Evolutionary conservation across 1,140 invertebrate genomes (phyloP), one percentile per base, ranked within the genome.

Genomic region (Dufourea novaeangliae): DNA sequence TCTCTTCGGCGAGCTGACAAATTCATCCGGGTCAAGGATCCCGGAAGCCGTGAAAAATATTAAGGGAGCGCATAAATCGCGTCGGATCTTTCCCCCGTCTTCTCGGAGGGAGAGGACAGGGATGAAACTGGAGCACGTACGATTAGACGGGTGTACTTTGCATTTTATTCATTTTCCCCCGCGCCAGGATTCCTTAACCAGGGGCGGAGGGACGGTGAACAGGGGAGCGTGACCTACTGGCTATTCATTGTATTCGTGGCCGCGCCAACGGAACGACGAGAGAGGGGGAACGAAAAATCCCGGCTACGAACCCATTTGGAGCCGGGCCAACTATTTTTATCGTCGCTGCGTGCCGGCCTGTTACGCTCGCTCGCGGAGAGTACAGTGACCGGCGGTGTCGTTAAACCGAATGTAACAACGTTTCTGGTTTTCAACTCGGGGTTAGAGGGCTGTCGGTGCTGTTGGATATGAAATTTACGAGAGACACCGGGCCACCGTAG

Each of bases 281-380:
- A 29, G 56, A 20, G 5, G 34, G 57, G 7, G 61, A n/a, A n/a
- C 69, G 71, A 82, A 85, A 85, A 85, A 85, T 84, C 84, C 62
- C 52, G 27, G 71, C 66, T 75, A 71, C 67, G 54, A 79, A 69
- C 83, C 84, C 75, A 82, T 85, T 85, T 85, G 82, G 83, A 82
- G 46, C 56, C 27, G 17, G 62, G 68, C 79, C 84, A 85, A 81
- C 70, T 84, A 81, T 85, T 84, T 85, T 85, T 84, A 82, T 84
- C 74, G 61, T 2, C 41, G 71, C 83, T 80, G 82, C 82, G 72
- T 85, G 62, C 62, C 54, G 41, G 71, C 71, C 56, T 63, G 59
- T 77, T 71, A 83, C 82, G 71, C 77, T 66, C 63, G 8, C n/a
- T n/a, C n/a, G n/a, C n/a, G n/a, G n/a, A n/a, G 64, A 27, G 41